phyloP scores from a whole-genome alignment of 1,140 invertebrate species.

The Rhyzopertha dominica region DNA sequence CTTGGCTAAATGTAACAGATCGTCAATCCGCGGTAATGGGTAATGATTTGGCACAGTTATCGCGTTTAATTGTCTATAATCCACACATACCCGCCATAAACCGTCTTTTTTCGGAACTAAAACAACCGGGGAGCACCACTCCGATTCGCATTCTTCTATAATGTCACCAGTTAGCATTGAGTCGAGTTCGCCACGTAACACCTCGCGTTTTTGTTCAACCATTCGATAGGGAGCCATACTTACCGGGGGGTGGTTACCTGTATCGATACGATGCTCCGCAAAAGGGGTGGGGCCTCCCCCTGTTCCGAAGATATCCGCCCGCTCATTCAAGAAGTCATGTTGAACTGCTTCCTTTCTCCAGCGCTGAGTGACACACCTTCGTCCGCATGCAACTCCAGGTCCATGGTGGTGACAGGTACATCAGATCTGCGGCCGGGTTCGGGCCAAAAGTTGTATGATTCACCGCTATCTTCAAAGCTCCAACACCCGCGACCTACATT shows the following conservation, averaged over 20 bases:
- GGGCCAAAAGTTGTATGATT: background rate
- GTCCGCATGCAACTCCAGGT: background rate
- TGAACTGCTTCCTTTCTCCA: background rate
- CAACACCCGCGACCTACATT: background rate
- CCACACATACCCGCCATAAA: constrained; percentile 36
- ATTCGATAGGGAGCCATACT: constrained; percentile 15
- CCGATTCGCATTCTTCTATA: constrained; percentile 40
- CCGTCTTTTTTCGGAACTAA: constrained; percentile 48
- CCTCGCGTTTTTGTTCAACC: background rate
- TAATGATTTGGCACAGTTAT: constrained; percentile 39
- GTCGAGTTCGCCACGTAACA: constrained; percentile 9
- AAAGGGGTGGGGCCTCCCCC: constrained; percentile 20
- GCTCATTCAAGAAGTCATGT: background rate
- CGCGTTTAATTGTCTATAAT: constrained; percentile 36
- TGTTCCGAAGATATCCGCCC: constrained; percentile 4
- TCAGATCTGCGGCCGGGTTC: background rate
- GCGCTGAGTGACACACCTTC: background rate
- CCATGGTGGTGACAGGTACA: background rate
- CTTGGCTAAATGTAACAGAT: constrained; percentile 43
- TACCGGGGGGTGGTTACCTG: constrained; percentile 28
- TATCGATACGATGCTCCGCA: constrained; percentile 26
- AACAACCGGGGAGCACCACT: constrained; percentile 48
- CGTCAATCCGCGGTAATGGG: constrained; percentile 49
- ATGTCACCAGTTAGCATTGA: constrained; percentile 38
- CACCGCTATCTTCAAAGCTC: background rate